Conservation (phyloP, 2,113 vertebrate genomes). For the Percina caprodes region DNA sequence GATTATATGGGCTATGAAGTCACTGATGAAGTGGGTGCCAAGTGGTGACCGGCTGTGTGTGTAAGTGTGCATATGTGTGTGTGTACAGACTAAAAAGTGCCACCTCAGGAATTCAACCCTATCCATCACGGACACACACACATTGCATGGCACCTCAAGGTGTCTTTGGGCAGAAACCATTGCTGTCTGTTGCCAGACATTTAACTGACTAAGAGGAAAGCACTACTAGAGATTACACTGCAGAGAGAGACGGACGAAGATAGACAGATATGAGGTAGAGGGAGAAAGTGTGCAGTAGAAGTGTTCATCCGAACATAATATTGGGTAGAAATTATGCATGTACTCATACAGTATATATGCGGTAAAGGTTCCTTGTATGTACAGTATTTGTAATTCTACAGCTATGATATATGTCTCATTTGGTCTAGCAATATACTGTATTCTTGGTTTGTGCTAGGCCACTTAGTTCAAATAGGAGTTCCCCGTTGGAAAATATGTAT, state of each 20-base stretch:
- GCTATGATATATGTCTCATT: background rate
- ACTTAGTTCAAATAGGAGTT: background rate
- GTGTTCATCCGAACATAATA: slow-evolving; percentile 24
- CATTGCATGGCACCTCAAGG: slow-evolving; percentile 78
- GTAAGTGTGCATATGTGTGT: slow-evolving; percentile 17
- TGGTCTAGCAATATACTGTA: background rate
- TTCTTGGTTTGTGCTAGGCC: background rate
- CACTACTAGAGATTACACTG: slow-evolving; percentile 74
- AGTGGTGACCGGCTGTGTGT: slow-evolving; percentile 41
- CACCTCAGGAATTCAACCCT: slow-evolving; percentile 34
- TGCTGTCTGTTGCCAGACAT: slow-evolving; percentile 68
- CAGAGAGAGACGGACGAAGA: slow-evolving; percentile 28
- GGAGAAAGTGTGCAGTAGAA: background rate
- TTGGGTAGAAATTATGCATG: slow-evolving; percentile 15
- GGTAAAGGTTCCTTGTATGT: slow-evolving; percentile 9
- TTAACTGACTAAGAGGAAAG: slow-evolving; percentile 66
- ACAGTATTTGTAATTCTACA: slow-evolving; percentile 12
- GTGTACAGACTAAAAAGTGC: slow-evolving; percentile 19
- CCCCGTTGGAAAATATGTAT: background rate
- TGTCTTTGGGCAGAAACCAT: slow-evolving; percentile 80
- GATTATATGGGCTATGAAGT: slow-evolving; percentile 64
- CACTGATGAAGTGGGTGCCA: slow-evolving; percentile 69
- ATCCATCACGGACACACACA: slow-evolving; percentile 37
- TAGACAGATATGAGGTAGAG: slow-evolving; percentile 25
- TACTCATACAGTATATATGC: slow-evolving; percentile 26